Base-by-base conservation (phyloP, 2,888 invertebrate species). In the Melinaea marsaeus region DNA sequence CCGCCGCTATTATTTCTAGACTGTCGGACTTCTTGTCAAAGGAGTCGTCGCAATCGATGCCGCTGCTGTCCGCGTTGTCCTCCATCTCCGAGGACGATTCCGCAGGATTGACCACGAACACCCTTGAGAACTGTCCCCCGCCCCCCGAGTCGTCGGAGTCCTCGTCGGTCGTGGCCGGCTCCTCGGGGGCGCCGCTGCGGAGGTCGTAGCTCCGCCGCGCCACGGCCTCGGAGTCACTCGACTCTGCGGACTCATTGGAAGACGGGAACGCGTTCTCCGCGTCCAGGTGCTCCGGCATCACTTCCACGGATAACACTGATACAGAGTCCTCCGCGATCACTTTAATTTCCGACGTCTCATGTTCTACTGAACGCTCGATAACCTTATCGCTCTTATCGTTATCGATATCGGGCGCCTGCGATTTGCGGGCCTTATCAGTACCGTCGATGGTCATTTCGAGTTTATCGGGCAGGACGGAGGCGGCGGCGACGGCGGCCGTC, bases 91-190 rank as follows among this genome's bases (percentile, higher is more conserved):
- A 93, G 2, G 93, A 93, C 6, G 93, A 93, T 59, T 92, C 91
- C 32, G 86, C 87, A 6, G 93, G 93, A 74, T 94, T 94, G 32
- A 94, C 94, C 1, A 94, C 92, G 76, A 94, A 94, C 22, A 94
- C 93, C 62, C 94, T 92, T 46, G 93, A 93, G 75, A 94, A 95
- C 58, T 84, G 79, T 2, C 88, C 86, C 79, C 93, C 77, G 80
- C 93, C 70, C 78, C 93, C 94, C 0, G 91, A 90, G 68, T 91
- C 90, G 45, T 88, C 90, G 0, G 91, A 90, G 71, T 90, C 90
- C 63, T 91, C 91, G 55, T 88, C 86, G 0, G 91, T 80, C 3
- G 93, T 90, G 54, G 88, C 86, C 33, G 86, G 88, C 71, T 90
- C 88, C 57, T 88, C 87, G 33, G 90, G 89, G 55, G 87, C 88